Evolutionary conservation across 2,113 vertebrate genomes (phyloP).

Genomic region (Phrynosoma blainvillii): DNA sequence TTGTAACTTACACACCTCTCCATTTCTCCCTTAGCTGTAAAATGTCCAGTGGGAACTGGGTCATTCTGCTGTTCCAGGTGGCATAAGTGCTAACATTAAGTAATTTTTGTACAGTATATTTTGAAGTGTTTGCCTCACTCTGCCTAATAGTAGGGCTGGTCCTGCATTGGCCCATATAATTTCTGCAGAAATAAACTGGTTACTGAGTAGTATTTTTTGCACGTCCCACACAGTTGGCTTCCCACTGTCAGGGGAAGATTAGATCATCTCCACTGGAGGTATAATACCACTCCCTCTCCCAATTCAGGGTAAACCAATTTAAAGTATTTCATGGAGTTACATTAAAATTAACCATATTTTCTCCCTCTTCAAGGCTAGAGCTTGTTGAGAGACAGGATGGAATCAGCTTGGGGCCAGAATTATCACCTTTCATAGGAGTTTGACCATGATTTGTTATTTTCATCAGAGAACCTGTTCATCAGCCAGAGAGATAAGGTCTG

Average conservation of each 20-base stretch:
- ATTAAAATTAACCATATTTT: background rate
- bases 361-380: background rate
- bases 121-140: no score
- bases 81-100: background rate
- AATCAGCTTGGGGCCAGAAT: no score
- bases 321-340: background rate
- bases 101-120: background rate
- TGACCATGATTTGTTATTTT: no score
- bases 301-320: background rate
- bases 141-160: no score
- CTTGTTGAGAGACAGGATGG: background rate
- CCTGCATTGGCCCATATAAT: no score
- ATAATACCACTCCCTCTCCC: no score
- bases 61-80: background rate
- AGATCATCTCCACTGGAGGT: background rate
- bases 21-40: no score
- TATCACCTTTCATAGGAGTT: no score
- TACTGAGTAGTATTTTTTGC: background rate
- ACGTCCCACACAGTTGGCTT: background rate
- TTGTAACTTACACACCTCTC: background rate
- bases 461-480: no score
- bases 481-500: no score
- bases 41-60: no score
- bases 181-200: background rate
- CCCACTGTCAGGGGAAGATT: background rate